These are phyloP conservation scores for Thunnus maccoyii DNA, from an alignment of 2,113 vertebrate species.

Conservation along the genomic window DNA sequence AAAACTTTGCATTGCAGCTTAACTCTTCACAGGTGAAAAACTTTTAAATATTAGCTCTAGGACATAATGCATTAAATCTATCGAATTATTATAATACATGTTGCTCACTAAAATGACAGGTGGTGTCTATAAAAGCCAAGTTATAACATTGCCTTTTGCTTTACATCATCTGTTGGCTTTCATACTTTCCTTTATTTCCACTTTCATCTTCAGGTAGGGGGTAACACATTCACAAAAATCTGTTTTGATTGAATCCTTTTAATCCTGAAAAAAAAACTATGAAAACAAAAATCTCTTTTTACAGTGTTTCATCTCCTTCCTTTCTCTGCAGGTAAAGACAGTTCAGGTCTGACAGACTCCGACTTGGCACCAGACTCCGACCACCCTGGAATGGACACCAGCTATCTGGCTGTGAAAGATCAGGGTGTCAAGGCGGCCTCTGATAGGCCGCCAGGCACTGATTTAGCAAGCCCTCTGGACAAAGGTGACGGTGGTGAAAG, in stretches of 20 bases:
- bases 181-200: constrained; percentile 3
- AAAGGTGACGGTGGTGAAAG: constrained; percentile 92
- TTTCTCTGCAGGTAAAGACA: constrained; percentile 90
- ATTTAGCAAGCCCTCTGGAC: constrained; percentile 90
- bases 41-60: not conserved
- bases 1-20: not conserved
- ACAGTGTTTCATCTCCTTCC: not conserved
- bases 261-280: not conserved
- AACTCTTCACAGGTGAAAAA: not conserved
- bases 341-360: constrained; percentile 88
- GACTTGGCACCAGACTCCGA: constrained; percentile 90
- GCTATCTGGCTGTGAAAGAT: constrained; percentile 90
- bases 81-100: not conserved
- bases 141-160: not conserved
- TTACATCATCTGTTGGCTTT: constrained; percentile 4
- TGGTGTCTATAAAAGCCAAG: not conserved
- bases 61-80: constrained; percentile 12
- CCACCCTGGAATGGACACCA: constrained; percentile 92
- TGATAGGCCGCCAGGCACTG: constrained; percentile 87
- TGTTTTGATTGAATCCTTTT: not conserved
- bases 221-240: constrained; percentile 1
- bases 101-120: not conserved
- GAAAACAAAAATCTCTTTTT: not conserved
- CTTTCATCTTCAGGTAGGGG: not conserved
- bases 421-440: constrained; percentile 85